Percentiles rank a stretch among this genome's conserved stretches.
phyloP scores from a whole-genome alignment of 1,140 invertebrate species.

The Danaus plexippus region DNA sequence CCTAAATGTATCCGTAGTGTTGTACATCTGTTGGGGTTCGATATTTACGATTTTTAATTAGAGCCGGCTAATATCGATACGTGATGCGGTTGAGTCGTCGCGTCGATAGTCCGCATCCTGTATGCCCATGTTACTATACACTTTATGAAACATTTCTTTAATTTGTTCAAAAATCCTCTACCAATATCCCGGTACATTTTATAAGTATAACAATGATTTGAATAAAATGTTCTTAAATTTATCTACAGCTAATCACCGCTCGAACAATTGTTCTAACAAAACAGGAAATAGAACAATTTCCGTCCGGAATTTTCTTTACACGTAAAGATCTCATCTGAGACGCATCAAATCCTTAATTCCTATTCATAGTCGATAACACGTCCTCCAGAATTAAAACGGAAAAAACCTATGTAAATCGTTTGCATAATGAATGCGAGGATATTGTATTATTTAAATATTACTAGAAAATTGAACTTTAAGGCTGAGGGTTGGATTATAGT shows the following conservation, averaged over 20 bases:
- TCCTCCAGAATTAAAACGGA: slow-evolving; percentile 40
- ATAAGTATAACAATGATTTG: no score
- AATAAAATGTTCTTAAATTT: no score
- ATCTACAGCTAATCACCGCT: no score
- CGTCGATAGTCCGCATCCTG: slow-evolving; percentile 17
- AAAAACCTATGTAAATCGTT: slow-evolving; percentile 36
- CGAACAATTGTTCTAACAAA: no score
- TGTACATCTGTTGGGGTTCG: slow-evolving; percentile 25
- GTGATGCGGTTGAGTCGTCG: slow-evolving; percentile 28
- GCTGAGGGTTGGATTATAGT: no score
- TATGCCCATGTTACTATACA: slow-evolving; percentile 1
- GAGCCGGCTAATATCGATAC: slow-evolving; percentile 35
- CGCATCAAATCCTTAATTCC: slow-evolving; percentile 16
- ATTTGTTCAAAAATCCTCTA: no score
- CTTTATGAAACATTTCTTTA: background rate
- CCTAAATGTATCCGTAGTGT: slow-evolving; percentile 18
- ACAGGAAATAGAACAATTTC: no score
- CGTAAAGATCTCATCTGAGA: background rate
- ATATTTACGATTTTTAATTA: slow-evolving; percentile 55
- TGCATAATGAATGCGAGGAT: slow-evolving; percentile 49
- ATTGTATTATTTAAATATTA: slow-evolving; percentile 18
- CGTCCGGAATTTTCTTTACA: no score
- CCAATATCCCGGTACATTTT: no score
- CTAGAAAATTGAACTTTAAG: no score
- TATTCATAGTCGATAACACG: slow-evolving; percentile 32